Conservation (phyloP, 1,140 invertebrate genomes). For the Neodiprion lecontei region DNA sequence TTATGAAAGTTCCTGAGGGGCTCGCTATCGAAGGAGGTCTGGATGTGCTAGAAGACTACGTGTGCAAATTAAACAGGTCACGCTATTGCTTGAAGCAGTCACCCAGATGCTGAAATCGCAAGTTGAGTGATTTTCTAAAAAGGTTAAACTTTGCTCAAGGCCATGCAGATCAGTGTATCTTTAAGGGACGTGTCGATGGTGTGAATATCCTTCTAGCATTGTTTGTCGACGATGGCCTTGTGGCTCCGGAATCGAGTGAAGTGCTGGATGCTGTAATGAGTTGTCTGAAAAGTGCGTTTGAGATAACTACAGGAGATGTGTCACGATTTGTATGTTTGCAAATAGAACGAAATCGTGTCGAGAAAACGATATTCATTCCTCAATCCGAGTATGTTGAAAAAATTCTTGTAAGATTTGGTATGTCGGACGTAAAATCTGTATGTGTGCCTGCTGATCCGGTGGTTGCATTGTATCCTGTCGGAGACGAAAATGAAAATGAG, state of each 20-base stretch:
- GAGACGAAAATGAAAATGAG: background rate
- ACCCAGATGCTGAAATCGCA: conserved; percentile 36
- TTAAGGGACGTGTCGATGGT: conserved; percentile 16
- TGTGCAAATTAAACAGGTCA: conserved; percentile 40
- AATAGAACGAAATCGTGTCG: conserved; percentile 14
- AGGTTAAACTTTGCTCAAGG: conserved; percentile 27
- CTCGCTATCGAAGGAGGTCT: conserved; percentile 21
- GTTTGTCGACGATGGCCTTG: conserved; percentile 12
- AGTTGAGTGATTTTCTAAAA: conserved; percentile 30
- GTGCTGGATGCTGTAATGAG: conserved; percentile 5
- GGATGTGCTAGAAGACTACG: conserved; percentile 20
- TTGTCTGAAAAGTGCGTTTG: conserved; percentile 11
- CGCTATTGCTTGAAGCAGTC: conserved; percentile 44
- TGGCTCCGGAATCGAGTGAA: conserved; percentile 12
- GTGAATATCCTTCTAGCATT: conserved; percentile 22
- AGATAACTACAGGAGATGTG: conserved; percentile 15
- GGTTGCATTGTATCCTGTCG: background rate
- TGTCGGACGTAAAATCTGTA: background rate
- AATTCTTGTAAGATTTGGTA: background rate
- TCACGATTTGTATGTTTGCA: conserved; percentile 16
- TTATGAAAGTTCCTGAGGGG: conserved; percentile 49
- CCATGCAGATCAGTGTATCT: conserved; percentile 28
- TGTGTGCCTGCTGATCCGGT: background rate
- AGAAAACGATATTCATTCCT: conserved; percentile 16
- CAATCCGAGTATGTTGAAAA: background rate